Base-by-base conservation (phyloP, 1,140 invertebrate genomes). In the Cecropterus lyciades region DNA sequence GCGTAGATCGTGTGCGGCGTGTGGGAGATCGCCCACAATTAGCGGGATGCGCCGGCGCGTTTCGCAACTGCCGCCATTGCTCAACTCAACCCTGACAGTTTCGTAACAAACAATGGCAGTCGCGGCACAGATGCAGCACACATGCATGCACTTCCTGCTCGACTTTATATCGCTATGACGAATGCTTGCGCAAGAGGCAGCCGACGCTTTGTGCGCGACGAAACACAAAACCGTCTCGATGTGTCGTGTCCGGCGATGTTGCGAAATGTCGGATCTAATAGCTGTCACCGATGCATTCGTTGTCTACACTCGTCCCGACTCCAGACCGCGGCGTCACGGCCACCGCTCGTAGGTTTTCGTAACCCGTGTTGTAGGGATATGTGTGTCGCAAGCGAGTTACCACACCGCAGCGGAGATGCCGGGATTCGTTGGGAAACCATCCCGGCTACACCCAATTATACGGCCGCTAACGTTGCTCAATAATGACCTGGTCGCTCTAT, bases 1-100 rank as follows among this genome's bases (percentile, higher is more conserved):
- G 43, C 59, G 3, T 40, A 57, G 30, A 69, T 16, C 42, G 27
- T 30, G 27, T 30, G 65, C 45, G 46, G 10, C 59, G 72, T 81
- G 79, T 81, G 75, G 79, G 82, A 84, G 82, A 86, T 85, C 81
- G 84, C 75, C 77, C 75, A 87, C 80, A 88, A 84, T 85, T 82
- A 87, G 84, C 85, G 87, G 85, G 88, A 89, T 86, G 85, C 80
- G 79, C 73, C 70, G 71, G 77, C 68, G 67, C 65, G 75, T 89
- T 88, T 89, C 83, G 83, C 83, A 89, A 89, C 68, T 56, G 73
- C 72, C 79, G 77, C 70, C 67, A 76, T 89, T 87, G 84, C 89
- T 84, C 82, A 89, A 91, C 85, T 84, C 86, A 91, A 89, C 87
- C 87, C 89, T 91, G 89, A 89, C 87, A 87, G 80, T 90, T 89